Base-by-base conservation (phyloP, 2,797 vertebrate genomes). In the Alauda arvensis region DNA sequence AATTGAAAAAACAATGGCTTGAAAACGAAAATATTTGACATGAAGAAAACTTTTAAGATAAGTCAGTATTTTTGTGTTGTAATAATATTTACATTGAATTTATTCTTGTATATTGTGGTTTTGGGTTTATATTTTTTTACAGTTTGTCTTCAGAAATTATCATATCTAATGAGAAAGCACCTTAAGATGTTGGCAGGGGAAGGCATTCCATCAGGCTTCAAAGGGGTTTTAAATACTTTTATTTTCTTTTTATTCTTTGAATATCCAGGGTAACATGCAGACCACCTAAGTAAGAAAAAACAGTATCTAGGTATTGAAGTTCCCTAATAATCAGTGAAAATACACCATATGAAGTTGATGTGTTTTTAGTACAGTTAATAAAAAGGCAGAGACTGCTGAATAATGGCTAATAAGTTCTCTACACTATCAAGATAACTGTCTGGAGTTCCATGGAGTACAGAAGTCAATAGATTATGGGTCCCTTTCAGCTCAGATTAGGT, bases 401-500 rank as follows among this genome's bases (percentile, higher is more conserved):
- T n/a, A 62, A 66, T 24, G 16, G 18, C 18, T 43, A 31, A 34
- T 9, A 85, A 79, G 40, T 60, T 70, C 26, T 45, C 34, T 49
- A 13, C 5, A 21, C 1, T 40, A 3, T 20, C 31, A 48, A 21
- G 12, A 74, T 2, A n/a, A 16, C 10, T 25, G 12, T 42, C 20
- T 21, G 5, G 21, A 79, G 6, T n/a, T n/a, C 24, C 12, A 5
- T 34, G 37, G n/a, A n/a, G 1, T 4, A 18, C 3, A 9, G 33
- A 55, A 40, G 8, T 56, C 13, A n/a, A 59, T 15, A 46, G 23
- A 43, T 43, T 43, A 42, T 51, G n/a, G 21, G 23, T 37, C 12
- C 26, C 15, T 37, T 74, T n/a, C 37, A 43, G 31, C 21, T 51
- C 52, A 43, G 31, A 52, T 4, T 37, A 61, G 10, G 5, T 46